Conservation (phyloP, 2,113 vertebrate species). For the Corynorhinus townsendii region DNA sequence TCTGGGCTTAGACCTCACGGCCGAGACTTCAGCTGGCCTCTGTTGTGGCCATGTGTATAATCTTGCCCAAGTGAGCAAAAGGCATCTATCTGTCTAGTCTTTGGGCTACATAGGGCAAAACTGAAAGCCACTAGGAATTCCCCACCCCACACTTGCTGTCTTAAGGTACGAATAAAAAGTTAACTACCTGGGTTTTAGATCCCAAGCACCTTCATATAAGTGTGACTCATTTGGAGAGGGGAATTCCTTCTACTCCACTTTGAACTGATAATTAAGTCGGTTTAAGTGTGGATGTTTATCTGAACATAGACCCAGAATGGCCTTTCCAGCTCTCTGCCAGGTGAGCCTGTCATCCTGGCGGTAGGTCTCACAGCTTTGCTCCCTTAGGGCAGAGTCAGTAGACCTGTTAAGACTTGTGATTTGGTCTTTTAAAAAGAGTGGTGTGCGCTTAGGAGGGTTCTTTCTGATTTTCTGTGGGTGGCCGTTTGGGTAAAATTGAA, state of each 20-base stretch:
- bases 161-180: neutral
- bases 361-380: neutral
- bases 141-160: neutral
- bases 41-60: neutral
- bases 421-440: neutral
- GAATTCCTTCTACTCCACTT: conserved; percentile 34
- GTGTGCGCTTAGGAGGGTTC: neutral
- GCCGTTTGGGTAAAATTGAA: neutral
- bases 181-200: neutral
- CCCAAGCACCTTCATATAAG: neutral
- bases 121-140: neutral
- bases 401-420: conserved; percentile 1
- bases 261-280: conserved; percentile 18
- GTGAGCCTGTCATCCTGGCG: neutral
- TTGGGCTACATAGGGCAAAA: neutral
- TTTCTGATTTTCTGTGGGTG: neutral
- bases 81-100: neutral
- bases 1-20: neutral
- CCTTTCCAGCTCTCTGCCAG: neutral
- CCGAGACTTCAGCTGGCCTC: neutral
- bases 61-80: neutral
- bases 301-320: neutral
- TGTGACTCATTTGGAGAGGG: neutral
- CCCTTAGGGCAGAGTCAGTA: neutral
- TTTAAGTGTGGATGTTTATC: conserved; percentile 2